Conservation (phyloP, 2,888 invertebrate species). For the Tenthredo distinguenda region DNA sequence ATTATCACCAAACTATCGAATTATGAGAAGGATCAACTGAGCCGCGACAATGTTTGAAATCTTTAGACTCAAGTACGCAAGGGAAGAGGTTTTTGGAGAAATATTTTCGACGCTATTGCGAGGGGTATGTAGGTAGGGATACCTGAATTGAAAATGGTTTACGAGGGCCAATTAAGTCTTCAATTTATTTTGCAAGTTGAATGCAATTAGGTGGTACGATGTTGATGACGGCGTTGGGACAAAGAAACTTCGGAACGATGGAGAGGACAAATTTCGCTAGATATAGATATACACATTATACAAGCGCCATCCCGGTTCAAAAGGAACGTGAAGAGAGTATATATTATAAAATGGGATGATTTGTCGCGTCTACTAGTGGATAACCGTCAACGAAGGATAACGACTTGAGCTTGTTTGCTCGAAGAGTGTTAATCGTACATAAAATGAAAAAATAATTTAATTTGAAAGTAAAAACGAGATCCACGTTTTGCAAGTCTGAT, state of each 20-base stretch:
- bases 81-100: neutral
- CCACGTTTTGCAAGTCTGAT: constrained; percentile 76
- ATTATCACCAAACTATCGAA: neutral
- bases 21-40: neutral
- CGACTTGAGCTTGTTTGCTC: constrained; percentile 56
- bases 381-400: constrained; percentile 43
- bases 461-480: constrained; percentile 75
- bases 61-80: neutral
- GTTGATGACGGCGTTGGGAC: neutral
- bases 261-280: constrained; percentile 18
- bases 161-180: constrained; percentile 12
- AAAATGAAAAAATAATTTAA: constrained; percentile 76
- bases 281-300: neutral
- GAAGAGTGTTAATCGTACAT: constrained; percentile 74
- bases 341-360: constrained; percentile 33
- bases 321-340: constrained; percentile 13
- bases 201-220: constrained; percentile 31
- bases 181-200: constrained; percentile 35
- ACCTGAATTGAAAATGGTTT: constrained; percentile 19
- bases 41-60: neutral
- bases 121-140: neutral
- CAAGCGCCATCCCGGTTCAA: constrained; percentile 20
- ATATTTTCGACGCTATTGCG: neutral
- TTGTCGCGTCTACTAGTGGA: constrained; percentile 37
- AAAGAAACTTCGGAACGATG: constrained; percentile 23